Conservation (phyloP, 2,113 vertebrate genomes). For the Electrona antarctica region DNA sequence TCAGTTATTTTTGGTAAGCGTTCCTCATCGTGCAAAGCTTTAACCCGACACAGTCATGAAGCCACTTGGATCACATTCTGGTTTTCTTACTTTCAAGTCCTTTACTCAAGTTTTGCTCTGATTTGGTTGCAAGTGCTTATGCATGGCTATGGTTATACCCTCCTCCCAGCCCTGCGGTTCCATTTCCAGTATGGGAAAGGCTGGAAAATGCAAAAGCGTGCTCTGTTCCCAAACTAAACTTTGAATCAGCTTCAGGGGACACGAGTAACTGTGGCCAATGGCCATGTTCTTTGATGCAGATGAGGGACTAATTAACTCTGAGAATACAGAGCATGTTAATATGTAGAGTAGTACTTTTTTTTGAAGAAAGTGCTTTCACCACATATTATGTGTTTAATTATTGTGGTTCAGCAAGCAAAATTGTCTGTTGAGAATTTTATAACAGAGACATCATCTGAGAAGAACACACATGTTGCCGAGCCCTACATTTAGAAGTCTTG, state of each 20-base stretch:
- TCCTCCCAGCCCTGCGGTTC: conserved; percentile 7
- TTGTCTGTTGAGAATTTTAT: conserved; percentile 64
- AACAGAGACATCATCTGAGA: conserved; percentile 32
- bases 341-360: conserved; percentile 7
- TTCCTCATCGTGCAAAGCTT: not conserved
- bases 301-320: not conserved
- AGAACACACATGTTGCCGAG: conserved; percentile 27
- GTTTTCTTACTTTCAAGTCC: conserved; percentile 46
- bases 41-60: conserved; percentile 43
- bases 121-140: conserved; percentile 47
- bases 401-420: conserved; percentile 67
- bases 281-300: not conserved
- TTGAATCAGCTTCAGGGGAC: not conserved
- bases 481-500: conserved; percentile 40
- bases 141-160: conserved; percentile 13
- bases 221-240: not conserved
- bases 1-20: no score
- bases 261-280: conserved; percentile 57
- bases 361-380: conserved; percentile 57
- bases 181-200: conserved; percentile 27
- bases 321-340: conserved; percentile 6
- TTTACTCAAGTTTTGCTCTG: conserved; percentile 49
- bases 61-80: conserved; percentile 37
- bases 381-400: conserved; percentile 44
- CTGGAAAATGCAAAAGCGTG: conserved; percentile 54